These are phyloP conservation scores for Hydrochoerus hydrochaeris DNA, from an alignment of 2,113 vertebrate genomes.

Conservation along the genomic window DNA sequence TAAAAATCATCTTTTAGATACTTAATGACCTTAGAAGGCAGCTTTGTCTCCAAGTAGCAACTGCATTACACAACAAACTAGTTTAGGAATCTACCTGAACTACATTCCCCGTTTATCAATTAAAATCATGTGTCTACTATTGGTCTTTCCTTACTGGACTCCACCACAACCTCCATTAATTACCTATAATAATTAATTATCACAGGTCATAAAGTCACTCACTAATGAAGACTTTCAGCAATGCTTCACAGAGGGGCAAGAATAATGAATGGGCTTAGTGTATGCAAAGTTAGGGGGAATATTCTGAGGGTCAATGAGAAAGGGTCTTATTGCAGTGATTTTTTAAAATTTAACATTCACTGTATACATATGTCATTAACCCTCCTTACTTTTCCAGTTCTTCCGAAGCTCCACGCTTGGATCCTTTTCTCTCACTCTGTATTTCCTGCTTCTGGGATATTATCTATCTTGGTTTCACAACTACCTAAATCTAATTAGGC, in stretches of 20 bases:
- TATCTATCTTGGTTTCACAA: not conserved
- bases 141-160: not conserved
- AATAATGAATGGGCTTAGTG: not conserved
- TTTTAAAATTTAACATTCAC: not conserved
- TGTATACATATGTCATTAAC: not conserved
- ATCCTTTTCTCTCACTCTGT: not conserved
- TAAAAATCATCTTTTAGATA: conserved; percentile 23
- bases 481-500: not conserved
- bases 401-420: not conserved
- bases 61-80: not conserved
- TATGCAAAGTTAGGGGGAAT: not conserved
- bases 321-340: not conserved
- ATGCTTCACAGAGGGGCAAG: not conserved
- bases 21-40: conserved; percentile 4
- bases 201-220: not conserved
- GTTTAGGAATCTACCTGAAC: not conserved
- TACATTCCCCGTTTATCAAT: conserved; percentile 11
- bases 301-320: not conserved
- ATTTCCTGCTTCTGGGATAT: not conserved
- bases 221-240: too few relatives aligned
- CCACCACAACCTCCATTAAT: not conserved
- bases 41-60: not conserved
- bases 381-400: not conserved
- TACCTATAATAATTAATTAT: not conserved
- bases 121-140: conserved; percentile 4